Percentiles rank a stretch among this genome's conserved stretches.
Conservation (phyloP, 2,797 vertebrate genomes). For the Otus scops region DNA sequence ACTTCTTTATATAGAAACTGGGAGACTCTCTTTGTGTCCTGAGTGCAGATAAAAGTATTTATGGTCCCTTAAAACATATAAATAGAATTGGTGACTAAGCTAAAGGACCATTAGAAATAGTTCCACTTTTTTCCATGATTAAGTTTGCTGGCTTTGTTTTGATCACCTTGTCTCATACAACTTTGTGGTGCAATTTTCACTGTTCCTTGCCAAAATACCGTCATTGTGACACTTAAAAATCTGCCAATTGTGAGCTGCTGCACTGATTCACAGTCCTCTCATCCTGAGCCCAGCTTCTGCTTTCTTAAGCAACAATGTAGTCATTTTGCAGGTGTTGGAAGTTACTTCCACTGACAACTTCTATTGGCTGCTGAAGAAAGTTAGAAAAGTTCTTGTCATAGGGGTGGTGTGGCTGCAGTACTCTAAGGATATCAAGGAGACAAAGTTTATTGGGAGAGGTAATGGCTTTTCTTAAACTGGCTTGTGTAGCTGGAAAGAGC, state of each 20-base stretch:
- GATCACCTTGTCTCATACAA: conserved; percentile 25
- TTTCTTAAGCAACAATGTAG: conserved; percentile 15
- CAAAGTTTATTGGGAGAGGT: neutral
- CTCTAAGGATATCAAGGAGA: neutral
- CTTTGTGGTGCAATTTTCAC: conserved; percentile 4
- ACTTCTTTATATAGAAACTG: conserved; percentile 60
- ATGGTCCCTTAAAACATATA: neutral
- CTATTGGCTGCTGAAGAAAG: neutral
- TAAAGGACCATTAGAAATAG: conserved; percentile 21
- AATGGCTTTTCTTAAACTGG: neutral
- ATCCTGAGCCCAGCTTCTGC: conserved; percentile 3
- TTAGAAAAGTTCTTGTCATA: neutral
- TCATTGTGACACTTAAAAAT: conserved; percentile 25
- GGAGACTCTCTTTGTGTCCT: conserved; percentile 37
- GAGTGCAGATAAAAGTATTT: conserved; percentile 49
- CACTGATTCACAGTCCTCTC: conserved; percentile 48
- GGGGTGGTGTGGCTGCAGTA: neutral
- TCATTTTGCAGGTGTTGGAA: conserved; percentile 59
- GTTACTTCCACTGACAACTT: neutral
- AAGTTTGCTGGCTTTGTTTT: conserved; percentile 13
- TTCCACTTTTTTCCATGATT: neutral
- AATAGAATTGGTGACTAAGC: conserved; percentile 42
- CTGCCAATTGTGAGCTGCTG: neutral
- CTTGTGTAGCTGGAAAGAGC: neutral
- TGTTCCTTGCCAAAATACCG: conserved; percentile 8